phyloP scores from a whole-genome alignment of 1,140 invertebrate species.

The Cyphomyrmex costatus region DNA sequence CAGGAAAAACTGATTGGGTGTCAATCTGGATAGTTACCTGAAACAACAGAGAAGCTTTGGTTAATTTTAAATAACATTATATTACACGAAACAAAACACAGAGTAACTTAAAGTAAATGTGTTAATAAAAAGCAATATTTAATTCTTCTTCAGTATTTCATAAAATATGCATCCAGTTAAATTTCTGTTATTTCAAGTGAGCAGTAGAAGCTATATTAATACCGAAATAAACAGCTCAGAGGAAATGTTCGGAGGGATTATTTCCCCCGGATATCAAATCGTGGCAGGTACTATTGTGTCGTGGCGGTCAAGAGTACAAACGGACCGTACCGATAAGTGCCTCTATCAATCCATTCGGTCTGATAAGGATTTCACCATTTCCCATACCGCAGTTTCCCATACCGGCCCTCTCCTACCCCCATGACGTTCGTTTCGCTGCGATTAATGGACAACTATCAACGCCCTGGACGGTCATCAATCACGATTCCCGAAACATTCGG shows the following conservation, averaged over 20 bases:
- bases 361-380: constrained; percentile 83
- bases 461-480: constrained; percentile 82
- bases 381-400: constrained; percentile 79
- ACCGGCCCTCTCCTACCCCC: constrained; percentile 67
- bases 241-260: constrained; percentile 32
- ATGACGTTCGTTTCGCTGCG: constrained; percentile 79
- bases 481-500: constrained; percentile 77
- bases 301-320: constrained; percentile 73
- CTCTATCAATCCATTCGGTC: constrained; percentile 83
- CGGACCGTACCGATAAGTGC: constrained; percentile 81
- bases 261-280: constrained; percentile 61
- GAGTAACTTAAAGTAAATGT: neutral
- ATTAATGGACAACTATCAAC: constrained; percentile 86
- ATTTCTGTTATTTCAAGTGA: constrained; percentile 2
- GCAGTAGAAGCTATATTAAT: neutral
- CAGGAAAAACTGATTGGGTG: neutral
- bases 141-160: neutral
- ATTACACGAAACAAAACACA: neutral
- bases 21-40: constrained; percentile 27
- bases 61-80: constrained; percentile 1
- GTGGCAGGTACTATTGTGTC: constrained; percentile 73
- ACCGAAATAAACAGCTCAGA: constrained; percentile 63
- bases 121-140: neutral
- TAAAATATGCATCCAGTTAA: neutral
- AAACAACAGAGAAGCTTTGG: constrained; percentile 12